phyloP scores from a whole-genome alignment of 2,113 vertebrate species.

The Tupaia chinensis region DNA sequence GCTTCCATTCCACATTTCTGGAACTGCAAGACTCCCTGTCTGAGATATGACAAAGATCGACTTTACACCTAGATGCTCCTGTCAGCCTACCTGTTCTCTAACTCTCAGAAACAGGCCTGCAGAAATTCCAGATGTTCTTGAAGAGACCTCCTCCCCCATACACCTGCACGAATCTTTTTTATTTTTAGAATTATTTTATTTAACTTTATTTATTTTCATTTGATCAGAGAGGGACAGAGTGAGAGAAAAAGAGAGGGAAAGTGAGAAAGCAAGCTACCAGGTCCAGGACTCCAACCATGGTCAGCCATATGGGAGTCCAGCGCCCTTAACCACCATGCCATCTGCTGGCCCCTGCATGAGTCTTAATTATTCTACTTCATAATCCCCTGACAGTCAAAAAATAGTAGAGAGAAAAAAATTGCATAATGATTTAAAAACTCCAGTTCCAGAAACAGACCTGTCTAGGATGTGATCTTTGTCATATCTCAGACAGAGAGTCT shows the following conservation, averaged over 20 bases:
- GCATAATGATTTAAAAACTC: background rate
- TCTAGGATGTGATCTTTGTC: background rate
- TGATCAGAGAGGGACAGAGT: too few relatives aligned
- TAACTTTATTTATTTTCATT: too few relatives aligned
- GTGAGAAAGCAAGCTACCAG: too few relatives aligned
- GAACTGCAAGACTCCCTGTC: conserved; percentile 40
- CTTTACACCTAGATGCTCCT: background rate
- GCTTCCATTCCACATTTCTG: background rate
- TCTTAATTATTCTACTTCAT: background rate
- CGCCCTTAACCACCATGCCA: too few relatives aligned
- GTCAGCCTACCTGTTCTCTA: background rate
- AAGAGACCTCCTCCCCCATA: background rate
- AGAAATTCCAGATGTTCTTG: conserved; percentile 22
- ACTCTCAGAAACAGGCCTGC: background rate
- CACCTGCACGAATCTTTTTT: background rate
- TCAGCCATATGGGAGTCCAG: too few relatives aligned
- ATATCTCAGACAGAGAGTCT: too few relatives aligned
- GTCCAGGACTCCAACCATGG: too few relatives aligned
- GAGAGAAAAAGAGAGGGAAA: too few relatives aligned
- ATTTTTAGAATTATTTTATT: too few relatives aligned
- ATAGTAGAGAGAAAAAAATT: background rate
- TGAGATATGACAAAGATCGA: background rate
- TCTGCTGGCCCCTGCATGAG: background rate
- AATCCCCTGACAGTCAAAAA: background rate
- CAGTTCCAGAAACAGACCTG: too few relatives aligned